Conservation (phyloP, 2,888 invertebrate genomes). For the Athalia rosae region DNA sequence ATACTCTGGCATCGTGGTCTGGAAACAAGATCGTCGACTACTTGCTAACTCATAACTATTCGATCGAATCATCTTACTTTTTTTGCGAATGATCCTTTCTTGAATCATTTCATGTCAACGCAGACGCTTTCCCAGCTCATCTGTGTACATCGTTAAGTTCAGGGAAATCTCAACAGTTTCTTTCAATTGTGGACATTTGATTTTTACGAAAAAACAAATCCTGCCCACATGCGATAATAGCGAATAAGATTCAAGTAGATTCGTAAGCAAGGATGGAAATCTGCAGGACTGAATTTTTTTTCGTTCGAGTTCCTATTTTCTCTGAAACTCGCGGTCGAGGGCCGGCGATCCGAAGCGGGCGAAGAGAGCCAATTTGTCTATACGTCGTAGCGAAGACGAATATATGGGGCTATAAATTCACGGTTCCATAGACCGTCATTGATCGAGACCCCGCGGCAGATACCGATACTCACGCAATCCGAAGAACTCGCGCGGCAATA, state of each 20-base stretch:
- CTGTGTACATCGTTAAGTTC: no score
- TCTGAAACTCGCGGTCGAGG: conserved; percentile 5
- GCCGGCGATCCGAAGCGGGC: not conserved
- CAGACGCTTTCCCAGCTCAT: no score
- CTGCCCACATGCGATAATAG: no score
- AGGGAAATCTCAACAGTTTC: no score
- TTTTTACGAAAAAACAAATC: no score
- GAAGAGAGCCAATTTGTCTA: conserved; percentile 17
- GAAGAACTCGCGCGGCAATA: conserved; percentile 36
- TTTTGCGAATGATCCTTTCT: no score
- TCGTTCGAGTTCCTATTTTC: not conserved
- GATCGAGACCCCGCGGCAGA: conserved; percentile 11
- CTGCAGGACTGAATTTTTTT: not conserved
- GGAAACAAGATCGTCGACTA: no score
- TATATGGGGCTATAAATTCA: conserved; percentile 38
- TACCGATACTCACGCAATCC: conserved; percentile 25
- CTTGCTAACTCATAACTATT: no score
- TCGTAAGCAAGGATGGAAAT: not conserved
- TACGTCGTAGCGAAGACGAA: conserved; percentile 30
- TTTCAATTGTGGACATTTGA: no score
- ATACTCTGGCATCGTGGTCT: no score
- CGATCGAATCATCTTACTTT: no score
- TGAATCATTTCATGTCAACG: no score
- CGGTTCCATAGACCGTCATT: conserved; percentile 24
- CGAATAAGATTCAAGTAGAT: not conserved